Conservation (phyloP, 2,113 vertebrate species). For the Psittacus erithacus region DNA sequence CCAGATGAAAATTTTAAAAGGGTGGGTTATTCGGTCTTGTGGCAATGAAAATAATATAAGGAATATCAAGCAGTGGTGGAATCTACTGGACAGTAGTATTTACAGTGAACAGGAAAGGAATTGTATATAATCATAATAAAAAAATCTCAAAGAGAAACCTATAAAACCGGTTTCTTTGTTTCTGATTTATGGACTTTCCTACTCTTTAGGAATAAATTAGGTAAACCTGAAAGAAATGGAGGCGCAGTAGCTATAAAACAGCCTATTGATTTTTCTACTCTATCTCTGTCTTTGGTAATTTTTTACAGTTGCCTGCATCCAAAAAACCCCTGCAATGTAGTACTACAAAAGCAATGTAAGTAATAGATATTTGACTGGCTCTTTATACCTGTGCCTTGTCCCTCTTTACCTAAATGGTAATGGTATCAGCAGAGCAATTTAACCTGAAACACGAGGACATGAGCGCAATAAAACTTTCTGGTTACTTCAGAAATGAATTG, state of each 20-base stretch:
- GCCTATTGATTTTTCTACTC: constrained; percentile 32
- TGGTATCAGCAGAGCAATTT: background rate
- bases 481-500: background rate
- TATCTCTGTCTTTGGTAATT: background rate
- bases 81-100: background rate
- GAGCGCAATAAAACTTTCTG: background rate
- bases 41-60: background rate
- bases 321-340: background rate
- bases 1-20: background rate
- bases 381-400: background rate
- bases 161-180: background rate
- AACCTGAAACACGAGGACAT: background rate
- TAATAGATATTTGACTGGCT: background rate
- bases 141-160: background rate
- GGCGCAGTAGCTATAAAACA: background rate
- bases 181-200: background rate
- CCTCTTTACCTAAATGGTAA: background rate
- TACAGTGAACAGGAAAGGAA: background rate
- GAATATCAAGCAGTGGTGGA: background rate
- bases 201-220: background rate
- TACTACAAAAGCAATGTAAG: background rate
- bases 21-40: background rate
- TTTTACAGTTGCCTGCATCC: constrained; percentile 5
- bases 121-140: background rate
- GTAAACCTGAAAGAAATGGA: background rate